These are phyloP conservation scores for Carettochelys insculpta DNA, from an alignment of 2,113 vertebrate species.

Conservation along the genomic window DNA sequence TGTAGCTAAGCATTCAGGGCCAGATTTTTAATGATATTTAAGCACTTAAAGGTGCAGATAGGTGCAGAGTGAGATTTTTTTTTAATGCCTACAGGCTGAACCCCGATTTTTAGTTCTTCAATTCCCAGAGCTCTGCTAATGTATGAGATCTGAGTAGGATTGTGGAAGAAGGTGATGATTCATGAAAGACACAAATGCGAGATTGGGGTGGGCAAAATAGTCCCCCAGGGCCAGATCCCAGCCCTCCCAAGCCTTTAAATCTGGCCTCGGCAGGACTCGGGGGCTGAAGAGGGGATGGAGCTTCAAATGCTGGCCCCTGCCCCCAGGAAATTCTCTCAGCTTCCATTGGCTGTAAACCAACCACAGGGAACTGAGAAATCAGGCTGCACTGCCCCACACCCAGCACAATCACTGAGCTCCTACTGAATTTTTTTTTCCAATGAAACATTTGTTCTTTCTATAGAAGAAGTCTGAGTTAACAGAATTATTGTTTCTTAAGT, in stretches of 20 bases:
- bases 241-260: no score
- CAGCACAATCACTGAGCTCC: no score
- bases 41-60: no score
- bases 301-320: no score
- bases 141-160: neutral
- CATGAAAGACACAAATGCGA: neutral
- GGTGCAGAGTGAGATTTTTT: neutral
- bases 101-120: neutral
- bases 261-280: no score
- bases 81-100: neutral
- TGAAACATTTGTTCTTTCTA: neutral
- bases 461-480: slow-evolving; percentile 6
- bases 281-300: no score
- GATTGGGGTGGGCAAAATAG: no score
- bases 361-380: no score
- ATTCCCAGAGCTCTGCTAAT: neutral
- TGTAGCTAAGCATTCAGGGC: neutral
- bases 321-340: no score
- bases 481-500: neutral
- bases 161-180: neutral
- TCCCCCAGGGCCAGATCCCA: no score
- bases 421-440: neutral
- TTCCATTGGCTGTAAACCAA: no score
- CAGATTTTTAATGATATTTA: neutral
- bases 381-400: no score